These are phyloP conservation scores for Selenia dentaria DNA, from an alignment of 2,888 invertebrate species.

Conservation along the genomic window DNA sequence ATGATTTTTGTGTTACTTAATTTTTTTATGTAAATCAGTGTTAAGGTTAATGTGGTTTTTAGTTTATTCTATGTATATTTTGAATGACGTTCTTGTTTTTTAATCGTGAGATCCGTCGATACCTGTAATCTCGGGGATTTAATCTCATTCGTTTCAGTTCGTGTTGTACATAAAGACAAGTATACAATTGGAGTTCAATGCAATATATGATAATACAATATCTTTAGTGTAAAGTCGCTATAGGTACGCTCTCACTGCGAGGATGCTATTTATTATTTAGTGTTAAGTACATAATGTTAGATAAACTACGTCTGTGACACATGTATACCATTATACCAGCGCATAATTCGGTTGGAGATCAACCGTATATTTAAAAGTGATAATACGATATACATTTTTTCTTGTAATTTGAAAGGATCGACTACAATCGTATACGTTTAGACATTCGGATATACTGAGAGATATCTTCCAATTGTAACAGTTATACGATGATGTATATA, in stretches of 20 bases:
- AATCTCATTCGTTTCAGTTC: constrained; percentile 71
- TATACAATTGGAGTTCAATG: constrained; percentile 65
- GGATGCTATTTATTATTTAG: constrained; percentile 83
- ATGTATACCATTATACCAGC: constrained; percentile 81
- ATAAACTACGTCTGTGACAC: constrained; percentile 74
- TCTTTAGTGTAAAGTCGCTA: constrained; percentile 79
- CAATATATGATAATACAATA: constrained; percentile 68
- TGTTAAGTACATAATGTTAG: constrained; percentile 75
- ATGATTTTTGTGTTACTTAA: constrained; percentile 77
- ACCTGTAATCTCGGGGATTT: constrained; percentile 79
- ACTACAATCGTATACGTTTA: constrained; percentile 91
- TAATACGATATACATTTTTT: constrained; percentile 67
- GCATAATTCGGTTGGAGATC: constrained; percentile 68
- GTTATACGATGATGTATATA: constrained; percentile 82
- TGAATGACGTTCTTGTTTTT: constrained; percentile 50
- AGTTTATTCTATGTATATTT: constrained; percentile 78
- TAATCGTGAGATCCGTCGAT: constrained; percentile 67
- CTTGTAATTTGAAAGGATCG: constrained; percentile 75
- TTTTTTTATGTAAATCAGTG: constrained; percentile 75
- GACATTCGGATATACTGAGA: constrained; percentile 65
- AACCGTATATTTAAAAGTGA: constrained; percentile 70
- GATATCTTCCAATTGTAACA: constrained; percentile 79
- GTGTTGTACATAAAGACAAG: constrained; percentile 50
- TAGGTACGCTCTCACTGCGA: constrained; percentile 73
- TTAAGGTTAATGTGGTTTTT: constrained; percentile 65